Base-by-base conservation (phyloP, 2,797 vertebrate species). In the Anisognathus igniventris region DNA sequence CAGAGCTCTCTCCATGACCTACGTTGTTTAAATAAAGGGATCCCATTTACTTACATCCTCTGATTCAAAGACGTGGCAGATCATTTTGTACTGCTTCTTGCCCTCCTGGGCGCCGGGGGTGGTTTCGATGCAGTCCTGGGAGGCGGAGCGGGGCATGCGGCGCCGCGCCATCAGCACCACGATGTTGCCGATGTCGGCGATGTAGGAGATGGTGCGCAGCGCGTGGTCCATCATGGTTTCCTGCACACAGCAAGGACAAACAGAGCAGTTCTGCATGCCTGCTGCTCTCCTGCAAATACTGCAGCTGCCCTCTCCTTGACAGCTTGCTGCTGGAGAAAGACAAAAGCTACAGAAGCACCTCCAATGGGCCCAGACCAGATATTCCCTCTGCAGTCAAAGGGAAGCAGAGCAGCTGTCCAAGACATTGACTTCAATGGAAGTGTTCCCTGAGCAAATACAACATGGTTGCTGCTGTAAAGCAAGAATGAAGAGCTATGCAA, bases 221-320 rank as follows among this genome's bases (percentile, higher is more conserved):
- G 99, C 99, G 0, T 99, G 99, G 97, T 99, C 99, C 99, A 99
- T 99, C 99, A 99, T 99, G 0, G 99, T 98, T 90, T 99, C 99
- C 99, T 99, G 95, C 14, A 2, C 13, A 21, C 50, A 58, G 42
- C 94, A 88, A 53, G 87, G 44, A 92, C 16, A 81, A 23, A 19
- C 42, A 25, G 18, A 45, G 24, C 7, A 4, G 4, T 33, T 60
- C 42, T 82, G 78, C 31, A 25, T 18, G 22, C 19, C 28, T 61
- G 33, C 51, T 72, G 14, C 51, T 64, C n/a, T 4, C 20, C 60
- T 28, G 7, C 35, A 50, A 24, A 35, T 3, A 10, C n/a, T 71
- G 64, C 30, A 23, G 20, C 48, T 70, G 25, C 53, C 23, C 56
- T 74, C 35, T 66, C 44, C 48, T 23, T 9, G 12, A 12, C n/a